Percentiles rank a stretch among this genome's conserved stretches.
phyloP scores from a whole-genome alignment of 2,888 invertebrate species.

The Leuctra nigra region DNA sequence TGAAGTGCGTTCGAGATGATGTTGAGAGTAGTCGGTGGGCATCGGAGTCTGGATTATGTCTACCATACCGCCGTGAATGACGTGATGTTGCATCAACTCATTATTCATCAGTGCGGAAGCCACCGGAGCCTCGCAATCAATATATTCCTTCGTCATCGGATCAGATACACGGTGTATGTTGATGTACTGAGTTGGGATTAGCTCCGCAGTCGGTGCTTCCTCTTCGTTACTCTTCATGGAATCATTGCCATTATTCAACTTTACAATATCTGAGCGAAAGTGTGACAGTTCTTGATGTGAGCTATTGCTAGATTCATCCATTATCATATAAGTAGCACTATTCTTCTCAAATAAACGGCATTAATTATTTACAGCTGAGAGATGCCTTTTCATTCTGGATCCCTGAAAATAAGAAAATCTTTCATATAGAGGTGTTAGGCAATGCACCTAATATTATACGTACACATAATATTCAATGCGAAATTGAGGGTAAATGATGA shows the following conservation, averaged over 20 bases:
- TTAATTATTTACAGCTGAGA: too few relatives aligned
- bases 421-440: too few relatives aligned
- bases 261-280: conserved; percentile 24
- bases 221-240: conserved; percentile 21
- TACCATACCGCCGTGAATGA: conserved; percentile 27
- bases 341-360: too few relatives aligned
- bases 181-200: conserved; percentile 26
- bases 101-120: conserved; percentile 20
- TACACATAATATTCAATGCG: too few relatives aligned
- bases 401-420: too few relatives aligned
- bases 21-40: conserved; percentile 24
- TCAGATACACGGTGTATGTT: conserved; percentile 27
- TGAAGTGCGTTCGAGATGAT: conserved; percentile 19
- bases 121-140: conserved; percentile 22
- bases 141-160: conserved; percentile 21
- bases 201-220: conserved; percentile 19
- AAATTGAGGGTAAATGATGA: too few relatives aligned
- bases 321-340: too few relatives aligned
- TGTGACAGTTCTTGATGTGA: conserved; percentile 26
- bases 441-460: too few relatives aligned
- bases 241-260: conserved; percentile 17
- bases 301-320: conserved; percentile 25
- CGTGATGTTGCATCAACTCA: conserved; percentile 27
- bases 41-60: conserved; percentile 21
- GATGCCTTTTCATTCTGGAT: too few relatives aligned